phyloP scores from a whole-genome alignment of 2,888 invertebrate genomes.

The Hypolimnas misippus region DNA sequence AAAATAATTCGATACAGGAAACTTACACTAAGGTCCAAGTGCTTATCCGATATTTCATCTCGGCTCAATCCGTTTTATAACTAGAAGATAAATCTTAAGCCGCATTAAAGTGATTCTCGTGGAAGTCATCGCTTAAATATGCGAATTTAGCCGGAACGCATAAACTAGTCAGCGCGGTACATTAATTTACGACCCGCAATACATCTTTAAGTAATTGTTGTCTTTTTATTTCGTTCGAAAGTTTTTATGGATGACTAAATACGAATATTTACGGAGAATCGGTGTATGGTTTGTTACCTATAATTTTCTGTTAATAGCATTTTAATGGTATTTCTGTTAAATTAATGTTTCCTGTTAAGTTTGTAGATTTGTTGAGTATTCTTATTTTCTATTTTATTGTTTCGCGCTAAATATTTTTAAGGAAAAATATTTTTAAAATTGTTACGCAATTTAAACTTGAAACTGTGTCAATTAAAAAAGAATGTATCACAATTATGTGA shows the following conservation, averaged over 20 bases:
- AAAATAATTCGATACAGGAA: too few species aligned
- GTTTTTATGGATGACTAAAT: conserved; percentile 21
- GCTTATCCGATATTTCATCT: background rate
- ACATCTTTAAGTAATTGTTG: conserved; percentile 42
- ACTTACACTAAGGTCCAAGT: too few species aligned
- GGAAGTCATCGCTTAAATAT: conserved; percentile 45
- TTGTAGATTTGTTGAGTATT: background rate
- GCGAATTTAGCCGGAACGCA: conserved; percentile 46
- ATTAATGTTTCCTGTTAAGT: conserved; percentile 7
- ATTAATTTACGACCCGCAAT: conserved; percentile 48
- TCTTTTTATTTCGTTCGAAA: conserved; percentile 25
- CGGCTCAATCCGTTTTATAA: background rate
- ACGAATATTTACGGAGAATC: background rate
- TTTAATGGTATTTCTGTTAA: background rate
- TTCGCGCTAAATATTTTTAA: background rate
- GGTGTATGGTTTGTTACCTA: background rate
- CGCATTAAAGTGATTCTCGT: conserved; percentile 28
- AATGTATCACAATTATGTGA: too few species aligned
- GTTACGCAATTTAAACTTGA: background rate
- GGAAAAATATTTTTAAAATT: background rate
- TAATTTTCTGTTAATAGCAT: background rate
- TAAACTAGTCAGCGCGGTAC: conserved; percentile 40
- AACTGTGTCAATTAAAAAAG: too few species aligned
- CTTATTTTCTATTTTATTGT: background rate
- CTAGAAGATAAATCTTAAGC: conserved; percentile 18